Percentiles rank a stretch among this genome's conserved stretches.
Evolutionary conservation across 2,888 invertebrate genomes (phyloP).

Genomic region (Poecilobothrus nobilitatus): DNA sequence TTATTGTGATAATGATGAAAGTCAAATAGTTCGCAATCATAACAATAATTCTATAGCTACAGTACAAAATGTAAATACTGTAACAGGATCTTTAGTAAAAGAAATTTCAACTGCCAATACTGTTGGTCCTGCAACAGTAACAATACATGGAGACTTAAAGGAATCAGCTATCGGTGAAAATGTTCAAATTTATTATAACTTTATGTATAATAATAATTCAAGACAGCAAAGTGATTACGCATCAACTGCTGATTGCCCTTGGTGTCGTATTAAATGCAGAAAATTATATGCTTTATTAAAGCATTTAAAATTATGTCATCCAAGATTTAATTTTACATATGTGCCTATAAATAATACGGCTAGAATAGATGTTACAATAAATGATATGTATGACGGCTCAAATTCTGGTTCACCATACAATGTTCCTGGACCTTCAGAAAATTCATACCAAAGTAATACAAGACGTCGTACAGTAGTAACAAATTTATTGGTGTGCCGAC

Average conservation of each 20-base stretch:
- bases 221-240: conserved; percentile 92
- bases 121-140: conserved; percentile 19
- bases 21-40: conserved; percentile 24
- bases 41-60: conserved; percentile 32
- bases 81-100: neutral
- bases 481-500: conserved; percentile 55
- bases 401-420: conserved; percentile 91
- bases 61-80: conserved; percentile 10
- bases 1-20: neutral
- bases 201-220: conserved; percentile 89
- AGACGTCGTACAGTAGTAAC: conserved; percentile 55
- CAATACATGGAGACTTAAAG: conserved; percentile 19
- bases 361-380: conserved; percentile 89
- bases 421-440: conserved; percentile 65
- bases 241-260: conserved; percentile 88
- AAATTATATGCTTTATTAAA: conserved; percentile 82
- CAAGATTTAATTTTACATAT: conserved; percentile 87
- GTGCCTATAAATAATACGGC: conserved; percentile 54
- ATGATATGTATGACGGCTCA: conserved; percentile 90
- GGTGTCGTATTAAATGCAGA: conserved; percentile 88
- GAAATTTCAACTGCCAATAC: neutral
- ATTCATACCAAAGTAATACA: conserved; percentile 56
- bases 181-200: conserved; percentile 87
- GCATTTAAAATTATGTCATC: conserved; percentile 88
- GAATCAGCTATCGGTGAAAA: conserved; percentile 40